A percentile compares a stretch with the other conserved stretches of the same genome.
Evolutionary conservation across 1,140 invertebrate species (phyloP).

Genomic region (Rhagoletis pomonella): DNA sequence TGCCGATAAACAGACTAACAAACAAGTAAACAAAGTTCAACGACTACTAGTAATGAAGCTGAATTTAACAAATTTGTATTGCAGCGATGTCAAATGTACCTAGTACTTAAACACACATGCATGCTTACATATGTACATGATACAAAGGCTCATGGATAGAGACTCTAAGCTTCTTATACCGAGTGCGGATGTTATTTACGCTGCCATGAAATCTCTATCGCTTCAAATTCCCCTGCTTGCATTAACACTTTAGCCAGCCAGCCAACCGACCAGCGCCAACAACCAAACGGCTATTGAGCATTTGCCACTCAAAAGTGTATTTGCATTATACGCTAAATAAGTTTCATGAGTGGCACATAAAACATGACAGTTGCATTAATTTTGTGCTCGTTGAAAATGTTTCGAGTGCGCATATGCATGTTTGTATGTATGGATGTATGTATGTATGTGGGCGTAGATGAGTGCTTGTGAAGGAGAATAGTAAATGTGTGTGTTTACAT

Average conservation of each 20-base stretch:
- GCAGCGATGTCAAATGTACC: no score
- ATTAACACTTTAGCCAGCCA: background rate
- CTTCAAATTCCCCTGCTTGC: no score
- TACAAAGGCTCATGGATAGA: background rate
- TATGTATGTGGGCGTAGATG: background rate
- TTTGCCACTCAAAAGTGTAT: slow-evolving; percentile 55
- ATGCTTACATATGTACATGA: no score
- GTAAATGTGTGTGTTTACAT: background rate
- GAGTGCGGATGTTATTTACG: no score
- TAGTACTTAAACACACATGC: background rate
- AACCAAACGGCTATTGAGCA: background rate
- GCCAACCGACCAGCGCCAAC: background rate
- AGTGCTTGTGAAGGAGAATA: no score
- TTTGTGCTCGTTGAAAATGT: slow-evolving; percentile 53
- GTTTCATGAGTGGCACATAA: slow-evolving; percentile 56
- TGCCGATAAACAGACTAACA: background rate
- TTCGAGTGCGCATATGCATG: no score
- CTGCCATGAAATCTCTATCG: background rate
- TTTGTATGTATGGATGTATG: no score
- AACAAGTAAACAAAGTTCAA: background rate
- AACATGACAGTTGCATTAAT: slow-evolving; percentile 59
- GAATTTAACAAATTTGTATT: no score
- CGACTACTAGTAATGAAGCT: no score
- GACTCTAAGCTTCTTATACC: no score
- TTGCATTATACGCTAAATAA: slow-evolving; percentile 58